Percentiles rank a stretch among this genome's conserved stretches.
Conservation (phyloP, 2,113 vertebrate species). For the Tachuris rubrigastra region DNA sequence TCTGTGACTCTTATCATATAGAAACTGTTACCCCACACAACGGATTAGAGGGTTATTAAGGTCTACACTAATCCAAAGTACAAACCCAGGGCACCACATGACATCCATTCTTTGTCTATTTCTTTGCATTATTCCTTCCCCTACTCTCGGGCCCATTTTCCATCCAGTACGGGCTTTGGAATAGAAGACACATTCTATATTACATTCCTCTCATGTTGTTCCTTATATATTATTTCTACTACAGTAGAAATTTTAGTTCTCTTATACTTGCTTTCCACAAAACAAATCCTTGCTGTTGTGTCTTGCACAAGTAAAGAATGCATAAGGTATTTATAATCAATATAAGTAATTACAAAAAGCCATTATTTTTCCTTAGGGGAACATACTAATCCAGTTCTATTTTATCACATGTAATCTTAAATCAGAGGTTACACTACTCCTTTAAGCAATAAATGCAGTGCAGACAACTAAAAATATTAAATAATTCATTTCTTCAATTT, state of each 20-base stretch:
- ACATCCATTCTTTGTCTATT: background rate
- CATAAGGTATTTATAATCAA: background rate
- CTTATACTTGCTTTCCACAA: background rate
- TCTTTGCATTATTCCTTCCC: background rate
- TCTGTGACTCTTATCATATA: background rate
- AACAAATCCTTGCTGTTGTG: background rate
- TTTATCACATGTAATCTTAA: background rate
- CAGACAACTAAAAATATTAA: background rate
- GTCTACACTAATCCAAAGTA: constrained; percentile 28
- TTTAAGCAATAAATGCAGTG: background rate
- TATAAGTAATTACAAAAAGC: background rate
- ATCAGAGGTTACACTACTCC: background rate
- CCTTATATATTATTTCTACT: background rate
- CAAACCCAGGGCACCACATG: background rate
- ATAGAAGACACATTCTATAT: background rate
- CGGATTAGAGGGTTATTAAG: constrained; percentile 27
- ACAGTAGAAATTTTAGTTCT: background rate
- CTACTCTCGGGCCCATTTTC: background rate
- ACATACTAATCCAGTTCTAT: background rate
- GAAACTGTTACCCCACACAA: background rate
- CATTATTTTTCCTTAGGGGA: background rate
- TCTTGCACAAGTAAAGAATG: background rate
- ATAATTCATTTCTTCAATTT: background rate
- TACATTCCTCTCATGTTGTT: background rate
- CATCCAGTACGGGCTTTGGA: background rate